Conservation (phyloP, 2,888 invertebrate genomes). For the Pristionchus japonicus region DNA sequence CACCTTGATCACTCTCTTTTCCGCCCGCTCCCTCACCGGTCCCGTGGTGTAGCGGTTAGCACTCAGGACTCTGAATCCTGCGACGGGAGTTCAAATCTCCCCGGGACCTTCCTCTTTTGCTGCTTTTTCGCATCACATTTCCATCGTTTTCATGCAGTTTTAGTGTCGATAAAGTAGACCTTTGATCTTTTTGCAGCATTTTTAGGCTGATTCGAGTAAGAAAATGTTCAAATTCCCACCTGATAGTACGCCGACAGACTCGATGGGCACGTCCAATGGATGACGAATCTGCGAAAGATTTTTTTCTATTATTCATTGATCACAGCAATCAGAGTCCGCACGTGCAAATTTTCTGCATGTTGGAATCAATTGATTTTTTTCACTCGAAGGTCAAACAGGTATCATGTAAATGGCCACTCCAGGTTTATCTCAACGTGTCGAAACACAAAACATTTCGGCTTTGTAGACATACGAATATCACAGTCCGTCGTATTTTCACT, state of each 20-base stretch:
- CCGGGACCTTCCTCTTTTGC: conserved; percentile 49
- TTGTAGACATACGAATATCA: too few relatives aligned
- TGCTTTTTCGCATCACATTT: neutral
- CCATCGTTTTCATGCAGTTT: neutral
- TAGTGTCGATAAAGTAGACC: neutral
- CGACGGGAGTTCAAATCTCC: conserved; percentile 60
- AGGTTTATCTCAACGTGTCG: too few relatives aligned
- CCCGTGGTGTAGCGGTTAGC: conserved; percentile 60
- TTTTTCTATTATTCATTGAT: too few relatives aligned
- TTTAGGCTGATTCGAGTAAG: too few relatives aligned
- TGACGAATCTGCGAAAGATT: conserved; percentile 84
- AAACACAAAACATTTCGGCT: too few relatives aligned
- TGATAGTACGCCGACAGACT: conserved; percentile 96
- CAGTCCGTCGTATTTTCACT: too few relatives aligned
- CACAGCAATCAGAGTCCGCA: too few relatives aligned
- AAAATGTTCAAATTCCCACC: conserved; percentile 59
- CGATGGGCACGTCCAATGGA: conserved; percentile 96
- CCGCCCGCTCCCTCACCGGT: conserved; percentile 9
- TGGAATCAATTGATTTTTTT: too few relatives aligned
- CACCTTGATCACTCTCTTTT: conserved; percentile 9
- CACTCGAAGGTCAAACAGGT: too few relatives aligned
- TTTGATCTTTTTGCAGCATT: too few relatives aligned
- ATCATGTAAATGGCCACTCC: too few relatives aligned
- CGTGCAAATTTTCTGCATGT: too few relatives aligned
- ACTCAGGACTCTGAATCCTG: conserved; percentile 61